Evolutionary conservation across 2,888 invertebrate genomes (phyloP).

Genomic region (Zygothrica quintamaculata): DNA sequence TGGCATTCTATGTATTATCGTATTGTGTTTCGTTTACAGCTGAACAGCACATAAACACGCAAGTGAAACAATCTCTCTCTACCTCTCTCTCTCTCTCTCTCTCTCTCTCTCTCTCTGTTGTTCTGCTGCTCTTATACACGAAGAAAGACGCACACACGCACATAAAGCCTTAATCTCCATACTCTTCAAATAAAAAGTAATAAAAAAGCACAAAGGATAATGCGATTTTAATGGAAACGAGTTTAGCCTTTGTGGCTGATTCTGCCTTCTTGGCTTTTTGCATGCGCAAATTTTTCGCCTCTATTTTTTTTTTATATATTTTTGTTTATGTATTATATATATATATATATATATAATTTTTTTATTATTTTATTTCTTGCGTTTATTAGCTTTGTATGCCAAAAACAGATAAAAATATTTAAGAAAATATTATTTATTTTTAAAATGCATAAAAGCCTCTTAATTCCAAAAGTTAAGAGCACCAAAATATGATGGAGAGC

Average conservation of each 20-base stretch:
- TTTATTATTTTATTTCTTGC: constrained; percentile 8
- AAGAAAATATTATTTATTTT: constrained; percentile 66
- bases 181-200: constrained; percentile 74
- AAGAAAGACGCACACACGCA: constrained; percentile 8
- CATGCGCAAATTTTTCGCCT: constrained; percentile 38
- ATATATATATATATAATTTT: too few species aligned
- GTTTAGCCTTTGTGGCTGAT: constrained; percentile 63
- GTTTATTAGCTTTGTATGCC: constrained; percentile 46
- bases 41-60: constrained; percentile 73
- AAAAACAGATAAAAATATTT: constrained; percentile 65
- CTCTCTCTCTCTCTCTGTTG: too few species aligned
- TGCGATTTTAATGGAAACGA: constrained; percentile 78
- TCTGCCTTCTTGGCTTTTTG: constrained; percentile 56
- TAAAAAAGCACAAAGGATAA: constrained; percentile 78
- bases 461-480: constrained; percentile 35
- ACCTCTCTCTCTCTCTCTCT: too few species aligned
- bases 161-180: constrained; percentile 51
- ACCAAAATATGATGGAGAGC: background rate
- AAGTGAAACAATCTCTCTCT: constrained; percentile 34
- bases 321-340: background rate
- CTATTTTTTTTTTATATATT: constrained; percentile 12
- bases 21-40: constrained; percentile 63
- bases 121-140: constrained; percentile 4
- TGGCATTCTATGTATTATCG: constrained; percentile 52
- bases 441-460: constrained; percentile 43